Evolutionary conservation across 2,797 vertebrate genomes (phyloP).

Genomic region (Pterois miles): DNA sequence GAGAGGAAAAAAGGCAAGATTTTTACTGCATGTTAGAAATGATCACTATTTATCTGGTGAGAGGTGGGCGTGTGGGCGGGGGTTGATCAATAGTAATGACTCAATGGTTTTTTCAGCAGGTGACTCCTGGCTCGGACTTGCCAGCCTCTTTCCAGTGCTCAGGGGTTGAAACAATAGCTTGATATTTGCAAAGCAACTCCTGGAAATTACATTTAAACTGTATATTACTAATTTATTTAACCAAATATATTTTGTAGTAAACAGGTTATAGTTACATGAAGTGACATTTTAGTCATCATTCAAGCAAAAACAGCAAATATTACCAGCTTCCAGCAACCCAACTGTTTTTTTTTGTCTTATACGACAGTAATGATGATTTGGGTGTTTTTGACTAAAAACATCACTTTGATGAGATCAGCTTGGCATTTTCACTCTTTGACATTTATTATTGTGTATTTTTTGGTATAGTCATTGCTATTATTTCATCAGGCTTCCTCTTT

Average conservation of each 20-base stretch:
- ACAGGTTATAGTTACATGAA: not conserved
- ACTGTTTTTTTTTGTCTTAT: not conserved
- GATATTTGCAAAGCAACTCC: too few relatives aligned
- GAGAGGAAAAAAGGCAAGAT: not conserved
- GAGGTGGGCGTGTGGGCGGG: not conserved
- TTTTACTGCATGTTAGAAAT: conserved; percentile 19
- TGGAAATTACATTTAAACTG: too few relatives aligned
- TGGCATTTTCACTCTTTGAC: not conserved
- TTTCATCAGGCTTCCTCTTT: too few relatives aligned
- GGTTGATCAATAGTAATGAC: conserved; percentile 63
- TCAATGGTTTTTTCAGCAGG: conserved; percentile 47
- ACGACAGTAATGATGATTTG: not conserved
- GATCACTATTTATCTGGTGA: conserved; percentile 15
- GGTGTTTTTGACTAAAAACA: not conserved
- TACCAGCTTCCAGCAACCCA: not conserved
- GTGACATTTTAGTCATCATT: not conserved
- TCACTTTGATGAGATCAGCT: not conserved
- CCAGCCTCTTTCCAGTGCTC: not conserved
- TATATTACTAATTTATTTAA: not conserved
- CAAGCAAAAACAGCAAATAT: not conserved
- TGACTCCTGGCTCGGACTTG: conserved; percentile 42
- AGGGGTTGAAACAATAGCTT: not conserved
- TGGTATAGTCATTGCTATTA: not conserved
- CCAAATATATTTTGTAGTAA: too few relatives aligned
- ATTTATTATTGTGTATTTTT: not conserved